Evolutionary conservation across 2,797 vertebrate species (phyloP).

Genomic region (Lithobates sylvaticus): DNA sequence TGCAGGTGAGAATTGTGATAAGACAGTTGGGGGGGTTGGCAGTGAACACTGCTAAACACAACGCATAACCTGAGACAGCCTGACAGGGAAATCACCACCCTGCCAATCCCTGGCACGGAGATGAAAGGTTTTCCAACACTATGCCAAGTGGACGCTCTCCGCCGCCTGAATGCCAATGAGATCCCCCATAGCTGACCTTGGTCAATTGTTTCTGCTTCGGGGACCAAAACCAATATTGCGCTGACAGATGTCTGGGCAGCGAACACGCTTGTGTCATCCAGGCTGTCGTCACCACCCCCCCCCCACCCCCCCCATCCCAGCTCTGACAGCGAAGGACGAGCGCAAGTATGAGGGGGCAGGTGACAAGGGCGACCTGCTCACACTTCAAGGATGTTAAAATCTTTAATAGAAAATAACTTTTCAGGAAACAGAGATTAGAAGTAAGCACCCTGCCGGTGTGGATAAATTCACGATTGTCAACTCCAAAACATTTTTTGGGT

Average conservation of each 20-base stretch:
- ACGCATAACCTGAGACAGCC: not conserved
- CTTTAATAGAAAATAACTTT: too few relatives aligned
- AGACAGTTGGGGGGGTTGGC: not conserved
- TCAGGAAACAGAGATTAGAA: too few relatives aligned
- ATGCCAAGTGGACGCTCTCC: conserved; percentile 17
- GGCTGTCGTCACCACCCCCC: not conserved
- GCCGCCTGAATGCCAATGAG: conserved; percentile 54
- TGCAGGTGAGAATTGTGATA: not conserved
- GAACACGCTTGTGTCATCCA: not conserved
- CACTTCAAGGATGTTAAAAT: not conserved
- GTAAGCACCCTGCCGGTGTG: too few relatives aligned
- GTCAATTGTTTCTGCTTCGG: conserved; percentile 50
- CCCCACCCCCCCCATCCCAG: not conserved
- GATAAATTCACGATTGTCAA: too few relatives aligned
- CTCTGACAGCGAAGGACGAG: not conserved
- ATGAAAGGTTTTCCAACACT: conserved; percentile 8
- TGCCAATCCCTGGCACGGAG: conserved; percentile 12
- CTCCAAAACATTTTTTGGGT: too few relatives aligned
- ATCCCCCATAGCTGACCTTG: conserved; percentile 43
- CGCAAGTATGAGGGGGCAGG: not conserved
- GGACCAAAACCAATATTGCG: conserved; percentile 43
- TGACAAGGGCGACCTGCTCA: not conserved
- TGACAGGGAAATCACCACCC: conserved; percentile 39
- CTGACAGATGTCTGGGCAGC: conserved; percentile 51
- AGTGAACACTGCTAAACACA: not conserved